Evolutionary conservation across 2,888 invertebrate species (phyloP), one percentile per base, ranked within the genome.

Genomic region (Eupithecia inturbata): DNA sequence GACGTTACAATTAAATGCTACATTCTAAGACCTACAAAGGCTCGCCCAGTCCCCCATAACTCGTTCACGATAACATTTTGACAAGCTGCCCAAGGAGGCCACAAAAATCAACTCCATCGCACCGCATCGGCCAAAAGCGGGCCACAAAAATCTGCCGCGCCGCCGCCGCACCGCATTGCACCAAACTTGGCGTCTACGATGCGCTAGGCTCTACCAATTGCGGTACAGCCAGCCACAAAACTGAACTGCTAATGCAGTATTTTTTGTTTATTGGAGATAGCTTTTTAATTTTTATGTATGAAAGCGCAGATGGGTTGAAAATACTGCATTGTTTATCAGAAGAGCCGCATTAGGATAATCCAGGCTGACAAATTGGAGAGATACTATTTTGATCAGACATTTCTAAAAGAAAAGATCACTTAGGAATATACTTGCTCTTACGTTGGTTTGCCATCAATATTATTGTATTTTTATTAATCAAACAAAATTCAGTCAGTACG

Each of bases 111-210:
- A 53, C 22, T 53, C 22, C 53, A 12, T 53, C 22, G 53, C 53
- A 53, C 53, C 53, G 53, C 53, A 53, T 22, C 53, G 22, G n/a
- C 49, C n/a, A n/a, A 49, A 12, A 53, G 22, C 53, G 53, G 12
- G n/a, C n/a, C 49, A 26, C 57, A 78, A 75, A 76, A 77, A 77
- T 77, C 68, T 67, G 70, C 74, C 66, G 75, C 74, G 75, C 81
- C 79, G 82, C n/a, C 82, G 82, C 84, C 80, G 85, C 84, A 85
- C 85, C 79, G 85, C 85, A 85, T 77, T 86, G 85, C 85, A 83
- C 81, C 82, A 82, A 82, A 82, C 70, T 80, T 80, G 82, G 80
- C 81, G 82, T 70, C 74, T 72, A 70, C 72, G 67, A 68, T 72
- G 70, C 71, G 73, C 64, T 66, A 72, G 70, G 72, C 53, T 68